Percentiles rank a stretch among this genome's conserved stretches.
Evolutionary conservation across 1,140 invertebrate species (phyloP).

Genomic region (Eumaeus atala): DNA sequence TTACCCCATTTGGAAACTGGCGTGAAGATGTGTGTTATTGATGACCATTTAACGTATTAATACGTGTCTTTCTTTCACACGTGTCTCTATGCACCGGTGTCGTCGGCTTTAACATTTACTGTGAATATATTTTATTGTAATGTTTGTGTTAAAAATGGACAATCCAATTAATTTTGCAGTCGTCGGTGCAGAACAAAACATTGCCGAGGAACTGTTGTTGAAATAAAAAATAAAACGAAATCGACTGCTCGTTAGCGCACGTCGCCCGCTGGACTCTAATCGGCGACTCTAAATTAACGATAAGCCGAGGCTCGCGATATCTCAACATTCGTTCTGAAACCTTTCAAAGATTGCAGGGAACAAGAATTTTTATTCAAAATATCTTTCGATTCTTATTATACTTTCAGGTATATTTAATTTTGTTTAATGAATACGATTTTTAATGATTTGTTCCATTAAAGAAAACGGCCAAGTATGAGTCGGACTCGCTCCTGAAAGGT

Average conservation of each 20-base stretch:
- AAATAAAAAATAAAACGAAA: constrained; percentile 66
- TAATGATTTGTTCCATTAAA: too few species aligned
- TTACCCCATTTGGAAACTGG: too few species aligned
- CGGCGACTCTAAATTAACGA: constrained; percentile 69
- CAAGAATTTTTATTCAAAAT: constrained; percentile 58
- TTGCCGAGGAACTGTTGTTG: constrained; percentile 55
- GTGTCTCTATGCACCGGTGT: too few species aligned
- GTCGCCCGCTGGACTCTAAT: constrained; percentile 62
- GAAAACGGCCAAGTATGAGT: too few species aligned
- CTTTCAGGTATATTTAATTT: too few species aligned
- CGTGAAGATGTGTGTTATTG: too few species aligned
- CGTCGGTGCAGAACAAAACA: constrained; percentile 60
- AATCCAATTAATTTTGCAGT: constrained; percentile 65
- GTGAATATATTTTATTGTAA: constrained; percentile 22
- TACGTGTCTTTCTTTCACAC: too few species aligned
- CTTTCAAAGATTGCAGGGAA: constrained; percentile 57
- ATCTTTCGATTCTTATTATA: constrained; percentile 20
- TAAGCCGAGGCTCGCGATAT: constrained; percentile 61
- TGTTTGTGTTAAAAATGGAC: constrained; percentile 34
- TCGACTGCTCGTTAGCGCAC: constrained; percentile 68
- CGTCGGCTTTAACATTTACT: background rate
- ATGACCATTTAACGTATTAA: background rate
- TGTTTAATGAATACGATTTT: too few species aligned
- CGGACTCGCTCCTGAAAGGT: too few species aligned
- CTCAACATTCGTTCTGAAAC: constrained; percentile 64